A percentile compares a stretch with the other conserved stretches of the same genome.
These are phyloP conservation scores for Galbula dea DNA, from an alignment of 2,113 vertebrate species.

Conservation along the genomic window DNA sequence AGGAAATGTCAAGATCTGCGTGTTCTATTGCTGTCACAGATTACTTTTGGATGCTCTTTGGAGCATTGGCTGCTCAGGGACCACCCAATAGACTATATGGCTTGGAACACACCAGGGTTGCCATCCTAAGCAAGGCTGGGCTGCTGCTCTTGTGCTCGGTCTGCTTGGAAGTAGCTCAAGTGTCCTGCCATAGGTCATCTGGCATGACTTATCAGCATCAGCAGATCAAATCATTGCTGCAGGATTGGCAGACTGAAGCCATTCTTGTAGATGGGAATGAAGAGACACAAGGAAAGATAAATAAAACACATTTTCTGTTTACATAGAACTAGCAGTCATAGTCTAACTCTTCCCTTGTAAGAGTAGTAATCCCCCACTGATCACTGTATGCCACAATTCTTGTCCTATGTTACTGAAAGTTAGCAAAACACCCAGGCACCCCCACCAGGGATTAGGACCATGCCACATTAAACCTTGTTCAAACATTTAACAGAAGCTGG, in stretches of 20 bases:
- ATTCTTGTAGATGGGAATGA: not conserved
- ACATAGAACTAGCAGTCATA: not conserved
- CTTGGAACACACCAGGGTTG: not conserved
- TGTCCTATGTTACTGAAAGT: not conserved
- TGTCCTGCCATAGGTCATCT: not conserved
- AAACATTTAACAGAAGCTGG: not conserved
- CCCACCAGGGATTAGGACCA: not conserved
- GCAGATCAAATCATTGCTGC: not conserved
- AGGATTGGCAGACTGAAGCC: not conserved
- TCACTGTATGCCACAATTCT: not conserved
- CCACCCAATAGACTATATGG: not conserved
- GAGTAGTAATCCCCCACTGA: not conserved
- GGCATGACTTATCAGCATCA: not conserved
- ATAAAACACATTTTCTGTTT: not conserved
- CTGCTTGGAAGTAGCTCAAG: not conserved
- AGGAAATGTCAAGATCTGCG: not conserved
- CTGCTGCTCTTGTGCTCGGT: not conserved
- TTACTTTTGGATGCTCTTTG: not conserved
- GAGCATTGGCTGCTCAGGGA: not conserved
- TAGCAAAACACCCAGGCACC: not conserved
- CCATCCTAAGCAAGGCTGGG: not conserved
- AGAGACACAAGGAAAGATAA: not conserved
- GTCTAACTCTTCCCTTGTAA: not conserved
- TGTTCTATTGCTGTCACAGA: not conserved
- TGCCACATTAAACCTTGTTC: not conserved